Conservation (phyloP, 2,888 invertebrate genomes). For the Perizoma affinitatum region DNA sequence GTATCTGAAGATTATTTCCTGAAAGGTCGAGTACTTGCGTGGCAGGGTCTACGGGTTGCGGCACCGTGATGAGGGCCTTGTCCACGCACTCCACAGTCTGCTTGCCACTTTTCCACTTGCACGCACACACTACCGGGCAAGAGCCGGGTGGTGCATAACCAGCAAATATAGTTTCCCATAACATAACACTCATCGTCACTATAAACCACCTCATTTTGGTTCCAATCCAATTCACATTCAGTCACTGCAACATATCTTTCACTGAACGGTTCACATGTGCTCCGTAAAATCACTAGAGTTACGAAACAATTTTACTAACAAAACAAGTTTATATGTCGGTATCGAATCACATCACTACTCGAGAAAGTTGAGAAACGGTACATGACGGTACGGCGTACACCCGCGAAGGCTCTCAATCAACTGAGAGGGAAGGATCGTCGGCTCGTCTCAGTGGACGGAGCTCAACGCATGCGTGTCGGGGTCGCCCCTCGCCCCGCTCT, state of each 20-base stretch:
- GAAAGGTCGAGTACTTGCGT: conserved; percentile 96
- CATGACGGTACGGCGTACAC: conserved; percentile 86
- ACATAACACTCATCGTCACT: conserved; percentile 75
- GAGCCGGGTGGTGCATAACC: conserved; percentile 82
- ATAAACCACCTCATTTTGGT: conserved; percentile 79
- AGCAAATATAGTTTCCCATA: conserved; percentile 70
- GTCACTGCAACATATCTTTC: conserved; percentile 64
- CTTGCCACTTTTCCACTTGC: conserved; percentile 97
- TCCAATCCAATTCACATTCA: conserved; percentile 55
- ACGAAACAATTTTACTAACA: conserved; percentile 54
- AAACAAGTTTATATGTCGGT: conserved; percentile 60
- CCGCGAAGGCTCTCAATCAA: conserved; percentile 73
- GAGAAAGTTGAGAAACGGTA: conserved; percentile 80
- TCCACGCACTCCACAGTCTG: conserved; percentile 96
- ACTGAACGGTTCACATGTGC: conserved; percentile 48
- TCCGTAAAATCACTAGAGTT: conserved; percentile 45
- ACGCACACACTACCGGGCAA: conserved; percentile 91
- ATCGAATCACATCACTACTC: conserved; percentile 83
- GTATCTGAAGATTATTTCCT: conserved; percentile 92
- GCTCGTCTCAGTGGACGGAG: conserved; percentile 70
- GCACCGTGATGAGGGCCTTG: conserved; percentile 92
- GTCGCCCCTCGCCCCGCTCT: conserved; percentile 79
- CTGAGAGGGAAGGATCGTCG: conserved; percentile 79
- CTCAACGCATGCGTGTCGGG: conserved; percentile 77
- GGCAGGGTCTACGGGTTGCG: conserved; percentile 92